Conservation (phyloP, 2,113 vertebrate species). For the Ictidomys tridecemlineatus region DNA sequence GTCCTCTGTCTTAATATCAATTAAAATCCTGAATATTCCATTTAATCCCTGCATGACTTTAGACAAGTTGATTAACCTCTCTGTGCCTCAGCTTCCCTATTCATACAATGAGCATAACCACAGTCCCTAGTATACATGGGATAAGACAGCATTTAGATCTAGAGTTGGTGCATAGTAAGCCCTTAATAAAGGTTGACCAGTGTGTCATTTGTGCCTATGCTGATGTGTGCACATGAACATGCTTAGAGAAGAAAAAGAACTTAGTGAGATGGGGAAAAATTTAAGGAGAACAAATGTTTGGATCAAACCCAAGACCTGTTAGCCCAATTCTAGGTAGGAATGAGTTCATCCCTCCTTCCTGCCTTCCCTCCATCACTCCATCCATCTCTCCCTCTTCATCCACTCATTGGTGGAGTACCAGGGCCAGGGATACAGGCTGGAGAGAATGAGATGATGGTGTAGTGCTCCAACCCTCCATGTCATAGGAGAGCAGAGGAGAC, state of each 20-base stretch:
- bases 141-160: not conserved
- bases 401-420: too few relatives aligned
- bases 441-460: too few relatives aligned
- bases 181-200: not conserved
- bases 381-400: too few relatives aligned
- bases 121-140: not conserved
- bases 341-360: too few relatives aligned
- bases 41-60: not conserved
- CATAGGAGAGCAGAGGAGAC: too few relatives aligned
- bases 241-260: not conserved
- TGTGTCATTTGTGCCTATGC: not conserved
- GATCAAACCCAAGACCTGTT: not conserved
- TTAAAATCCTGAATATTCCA: not conserved
- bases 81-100: not conserved
- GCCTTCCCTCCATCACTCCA: too few relatives aligned
- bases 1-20: not conserved
- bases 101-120: not conserved
- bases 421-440: too few relatives aligned
- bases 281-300: not conserved
- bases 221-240: too few relatives aligned
- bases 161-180: not conserved
- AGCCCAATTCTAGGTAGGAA: too few relatives aligned
- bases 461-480: too few relatives aligned
- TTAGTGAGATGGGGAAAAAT: too few relatives aligned
- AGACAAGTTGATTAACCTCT: too few relatives aligned